Evolutionary conservation across 2,797 vertebrate genomes (phyloP), one percentile per base, ranked within the genome.

Genomic region (Knipowitschia caucasica): DNA sequence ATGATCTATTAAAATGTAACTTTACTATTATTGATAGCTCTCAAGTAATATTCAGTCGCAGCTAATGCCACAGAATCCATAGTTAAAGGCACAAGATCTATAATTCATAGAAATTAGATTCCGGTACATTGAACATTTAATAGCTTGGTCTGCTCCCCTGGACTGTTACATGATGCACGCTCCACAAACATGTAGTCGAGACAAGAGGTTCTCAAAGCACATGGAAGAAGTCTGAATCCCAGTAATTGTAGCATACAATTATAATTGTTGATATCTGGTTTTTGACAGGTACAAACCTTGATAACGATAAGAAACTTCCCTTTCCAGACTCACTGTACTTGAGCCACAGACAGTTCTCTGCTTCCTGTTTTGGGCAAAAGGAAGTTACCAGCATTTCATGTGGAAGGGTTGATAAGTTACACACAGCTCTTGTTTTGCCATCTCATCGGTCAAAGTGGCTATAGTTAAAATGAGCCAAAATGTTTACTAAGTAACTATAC

Each of bases 391-490:
- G 26, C 7, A 18, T 45, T 38, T 54, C 38, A 34, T 69, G 36
- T 53, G 53, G 59, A 68, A n/a, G 47, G 56, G 20, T 31, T 34
- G 68, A 72, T 66, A 68, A 72, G 60, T 29, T 30, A 51, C 35
- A 43, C 23, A 23, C 29, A 8, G 5, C 12, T 34, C 59, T 39
- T 21, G 27, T 17, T n/a, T 43, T 24, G 12, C n/a, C n/a, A n/a
- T n/a, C n/a, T n/a, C n/a, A n/a, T n/a, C n/a, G n/a, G n/a, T n/a
- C n/a, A n/a, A n/a, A n/a, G n/a, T n/a, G n/a, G n/a, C n/a, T n/a
- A n/a, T n/a, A n/a, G n/a, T n/a, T n/a, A n/a, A n/a, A n/a, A n/a
- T n/a, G n/a, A n/a, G n/a, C n/a, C n/a, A n/a, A n/a, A n/a, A n/a
- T n/a, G n/a, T n/a, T n/a, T n/a, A n/a, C n/a, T n/a, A n/a, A n/a